These are phyloP conservation scores for Apeira syringaria DNA, from an alignment of 2,888 invertebrate genomes.

Conservation along the genomic window DNA sequence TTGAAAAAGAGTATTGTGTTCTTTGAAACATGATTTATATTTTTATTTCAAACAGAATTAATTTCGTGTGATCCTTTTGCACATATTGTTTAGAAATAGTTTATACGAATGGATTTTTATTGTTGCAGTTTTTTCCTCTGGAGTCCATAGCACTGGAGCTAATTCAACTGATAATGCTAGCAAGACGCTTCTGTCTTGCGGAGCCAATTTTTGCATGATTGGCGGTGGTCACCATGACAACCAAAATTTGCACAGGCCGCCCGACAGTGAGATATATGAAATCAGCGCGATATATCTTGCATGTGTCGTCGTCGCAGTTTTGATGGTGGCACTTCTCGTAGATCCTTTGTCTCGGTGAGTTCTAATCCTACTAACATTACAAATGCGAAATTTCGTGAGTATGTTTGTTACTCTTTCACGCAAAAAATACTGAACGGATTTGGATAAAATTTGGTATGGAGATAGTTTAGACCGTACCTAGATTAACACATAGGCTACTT, in stretches of 20 bases:
- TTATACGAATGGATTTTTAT: not conserved
- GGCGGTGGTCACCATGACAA: slow-evolving; percentile 86
- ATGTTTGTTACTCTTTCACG: too few relatives aligned
- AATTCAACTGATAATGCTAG: slow-evolving; percentile 66
- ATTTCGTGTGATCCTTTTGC: too few relatives aligned
- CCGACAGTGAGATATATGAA: slow-evolving; percentile 93
- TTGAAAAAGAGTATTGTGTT: too few relatives aligned
- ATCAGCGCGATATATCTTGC: slow-evolving; percentile 95
- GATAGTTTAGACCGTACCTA: too few relatives aligned
- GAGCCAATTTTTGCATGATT: slow-evolving; percentile 92
- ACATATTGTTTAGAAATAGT: too few relatives aligned
- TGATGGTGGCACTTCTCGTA: slow-evolving; percentile 93
- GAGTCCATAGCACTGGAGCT: slow-evolving; percentile 85
- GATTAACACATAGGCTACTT: too few relatives aligned
- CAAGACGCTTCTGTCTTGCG: slow-evolving; percentile 85
- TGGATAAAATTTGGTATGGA: too few relatives aligned
- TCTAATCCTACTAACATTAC: too few relatives aligned
- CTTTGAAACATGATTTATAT: too few relatives aligned
- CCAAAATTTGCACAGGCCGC: slow-evolving; percentile 91
- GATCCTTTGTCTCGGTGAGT: slow-evolving; percentile 94
- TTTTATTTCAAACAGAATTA: too few relatives aligned
- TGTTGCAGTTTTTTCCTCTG: slow-evolving; percentile 88
- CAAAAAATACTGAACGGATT: too few relatives aligned
- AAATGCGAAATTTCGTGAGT: too few relatives aligned
- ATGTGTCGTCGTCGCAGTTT: slow-evolving; percentile 93